These are phyloP conservation scores for Tenrec ecaudatus DNA, from an alignment of 2,113 vertebrate species.

Conservation along the genomic window DNA sequence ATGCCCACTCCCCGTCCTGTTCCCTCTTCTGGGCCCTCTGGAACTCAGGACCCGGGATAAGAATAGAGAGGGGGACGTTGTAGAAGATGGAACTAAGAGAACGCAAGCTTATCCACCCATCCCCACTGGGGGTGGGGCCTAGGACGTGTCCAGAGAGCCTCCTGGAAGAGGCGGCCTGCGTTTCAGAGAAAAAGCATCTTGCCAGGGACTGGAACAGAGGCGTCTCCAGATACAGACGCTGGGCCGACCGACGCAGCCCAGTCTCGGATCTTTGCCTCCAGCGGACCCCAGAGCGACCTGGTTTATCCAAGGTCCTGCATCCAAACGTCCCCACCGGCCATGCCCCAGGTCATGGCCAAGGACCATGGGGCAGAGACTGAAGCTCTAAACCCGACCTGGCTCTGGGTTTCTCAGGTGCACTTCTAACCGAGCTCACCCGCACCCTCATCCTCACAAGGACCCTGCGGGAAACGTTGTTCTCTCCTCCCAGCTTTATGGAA, in stretches of 20 bases:
- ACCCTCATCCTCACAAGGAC: neutral
- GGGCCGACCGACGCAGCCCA: neutral
- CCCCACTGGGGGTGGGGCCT: accelerated
- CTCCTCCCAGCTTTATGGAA: neutral
- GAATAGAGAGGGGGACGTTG: accelerated
- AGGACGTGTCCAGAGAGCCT: neutral
- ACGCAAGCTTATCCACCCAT: neutral
- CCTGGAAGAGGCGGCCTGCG: neutral
- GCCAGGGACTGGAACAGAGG: accelerated
- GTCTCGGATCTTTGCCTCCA: neutral
- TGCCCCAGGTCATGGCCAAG: neutral
- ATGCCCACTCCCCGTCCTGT: neutral
- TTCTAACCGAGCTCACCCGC: neutral
- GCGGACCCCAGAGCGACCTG: neutral
- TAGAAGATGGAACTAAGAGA: neutral
- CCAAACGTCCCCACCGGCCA: neutral
- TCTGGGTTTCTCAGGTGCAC: neutral
- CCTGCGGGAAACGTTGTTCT: too few species aligned
- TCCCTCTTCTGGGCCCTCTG: neutral
- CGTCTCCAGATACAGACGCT: accelerated
- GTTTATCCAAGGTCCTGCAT: neutral
- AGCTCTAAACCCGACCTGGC: neutral
- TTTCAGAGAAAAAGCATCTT: neutral
- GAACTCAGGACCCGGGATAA: accelerated
- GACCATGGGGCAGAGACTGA: neutral